Evolutionary conservation across 2,888 invertebrate genomes (phyloP).

Genomic region (Bellardia pandia): DNA sequence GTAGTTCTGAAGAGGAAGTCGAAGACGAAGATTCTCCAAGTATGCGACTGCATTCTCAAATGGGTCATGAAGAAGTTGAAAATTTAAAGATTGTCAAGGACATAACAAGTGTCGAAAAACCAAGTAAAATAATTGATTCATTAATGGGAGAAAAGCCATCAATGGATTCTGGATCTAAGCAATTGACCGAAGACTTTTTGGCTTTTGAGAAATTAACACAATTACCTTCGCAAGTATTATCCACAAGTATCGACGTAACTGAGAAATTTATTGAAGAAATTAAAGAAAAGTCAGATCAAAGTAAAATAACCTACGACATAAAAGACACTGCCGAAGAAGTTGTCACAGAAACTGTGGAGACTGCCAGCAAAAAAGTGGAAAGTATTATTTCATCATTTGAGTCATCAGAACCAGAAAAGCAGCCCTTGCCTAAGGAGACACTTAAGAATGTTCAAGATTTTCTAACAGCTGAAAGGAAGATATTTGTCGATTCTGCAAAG

Average conservation of each 20-base stretch:
- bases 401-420: constrained; percentile 40
- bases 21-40: constrained; percentile 69
- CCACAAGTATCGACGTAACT: constrained; percentile 63
- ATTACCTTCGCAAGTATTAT: constrained; percentile 74
- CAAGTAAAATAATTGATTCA: constrained; percentile 71
- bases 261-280: constrained; percentile 79
- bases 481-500: neutral
- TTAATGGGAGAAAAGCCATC: constrained; percentile 49
- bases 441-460: constrained; percentile 42
- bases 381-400: constrained; percentile 79
- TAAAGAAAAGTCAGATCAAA: constrained; percentile 76
- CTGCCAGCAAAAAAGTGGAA: constrained; percentile 77
- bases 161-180: constrained; percentile 77
- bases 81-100: constrained; percentile 77
- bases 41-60: constrained; percentile 41
- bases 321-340: constrained; percentile 75
- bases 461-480: constrained; percentile 14
- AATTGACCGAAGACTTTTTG: constrained; percentile 81
- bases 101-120: constrained; percentile 75
- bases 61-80: constrained; percentile 67
- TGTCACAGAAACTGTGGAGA: constrained; percentile 67
- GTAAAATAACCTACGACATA: constrained; percentile 40
- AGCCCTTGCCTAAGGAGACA: neutral
- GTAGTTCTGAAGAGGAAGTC: constrained; percentile 77
- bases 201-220: constrained; percentile 79